Conservation (phyloP, 2,113 vertebrate species). For the Verasper variegatus region DNA sequence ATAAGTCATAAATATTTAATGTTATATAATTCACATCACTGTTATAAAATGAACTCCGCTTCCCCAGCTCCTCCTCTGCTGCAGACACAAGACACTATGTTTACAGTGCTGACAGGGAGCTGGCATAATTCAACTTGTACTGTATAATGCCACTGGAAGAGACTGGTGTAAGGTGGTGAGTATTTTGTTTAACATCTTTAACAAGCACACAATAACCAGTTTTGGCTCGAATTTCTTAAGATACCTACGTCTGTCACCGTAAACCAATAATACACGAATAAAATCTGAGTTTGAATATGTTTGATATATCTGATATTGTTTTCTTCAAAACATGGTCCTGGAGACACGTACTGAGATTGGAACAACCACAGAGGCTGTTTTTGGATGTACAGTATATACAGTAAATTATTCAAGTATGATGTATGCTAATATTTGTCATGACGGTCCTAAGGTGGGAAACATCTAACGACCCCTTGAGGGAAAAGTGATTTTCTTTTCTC, state of each 20-base stretch:
- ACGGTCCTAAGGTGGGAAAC: constrained; percentile 29
- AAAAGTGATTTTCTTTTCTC: constrained; percentile 27
- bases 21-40: constrained; percentile 2
- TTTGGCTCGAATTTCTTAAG: not conserved
- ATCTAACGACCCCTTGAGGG: constrained; percentile 66
- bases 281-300: no score
- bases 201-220: not conserved
- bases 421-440: constrained; percentile 37
- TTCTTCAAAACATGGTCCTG: no score
- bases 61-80: not conserved
- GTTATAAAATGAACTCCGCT: not conserved
- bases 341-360: no score
- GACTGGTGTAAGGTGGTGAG: constrained; percentile 24
- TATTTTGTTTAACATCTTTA: not conserved
- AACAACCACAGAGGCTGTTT: no score
- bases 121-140: constrained; percentile 27
- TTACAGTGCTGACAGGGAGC: constrained; percentile 32
- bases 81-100: constrained; percentile 16
- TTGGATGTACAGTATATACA: no score
- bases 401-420: constrained; percentile 36
- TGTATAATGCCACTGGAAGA: constrained; percentile 42
- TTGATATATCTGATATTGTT: no score
- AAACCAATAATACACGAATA: not conserved
- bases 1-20: constrained; percentile 17
- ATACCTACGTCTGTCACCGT: not conserved